These are phyloP conservation scores for Campylorhamphus procurvoides DNA, from an alignment of 2,113 vertebrate genomes.

Conservation along the genomic window DNA sequence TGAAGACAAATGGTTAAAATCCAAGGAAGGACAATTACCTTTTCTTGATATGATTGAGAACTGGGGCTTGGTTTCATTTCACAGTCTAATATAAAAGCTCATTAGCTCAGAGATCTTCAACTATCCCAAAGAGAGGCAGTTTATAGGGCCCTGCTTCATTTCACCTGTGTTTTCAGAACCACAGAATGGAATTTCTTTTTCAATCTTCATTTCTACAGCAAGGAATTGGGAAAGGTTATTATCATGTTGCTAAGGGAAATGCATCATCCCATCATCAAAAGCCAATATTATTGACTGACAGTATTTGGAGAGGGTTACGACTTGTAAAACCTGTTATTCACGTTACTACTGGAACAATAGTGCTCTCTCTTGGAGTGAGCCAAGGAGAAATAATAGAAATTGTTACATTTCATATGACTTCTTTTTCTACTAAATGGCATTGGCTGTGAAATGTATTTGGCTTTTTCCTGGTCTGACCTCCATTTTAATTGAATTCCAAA, in stretches of 20 bases:
- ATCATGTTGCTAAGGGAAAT: slow-evolving; percentile 46
- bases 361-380: slow-evolving; percentile 1
- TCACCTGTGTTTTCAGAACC: not conserved
- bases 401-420: slow-evolving; percentile 9
- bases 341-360: slow-evolving; percentile 33
- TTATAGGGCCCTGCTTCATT: not conserved
- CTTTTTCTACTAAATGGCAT: slow-evolving; percentile 17
- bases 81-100: slow-evolving; percentile 15
- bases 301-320: slow-evolving; percentile 22
- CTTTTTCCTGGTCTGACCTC: not conserved
- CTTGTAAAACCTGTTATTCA: slow-evolving; percentile 36
- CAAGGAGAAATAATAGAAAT: slow-evolving; percentile 16
- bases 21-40: not conserved
- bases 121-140: not conserved
- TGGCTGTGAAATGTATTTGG: not conserved
- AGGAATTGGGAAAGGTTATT: slow-evolving; percentile 42
- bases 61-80: slow-evolving; percentile 2
- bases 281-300: slow-evolving; percentile 46
- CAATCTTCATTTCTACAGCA: not conserved
- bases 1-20: not conserved
- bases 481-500: slow-evolving; percentile 1
- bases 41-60: not conserved
- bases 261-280: slow-evolving; percentile 46
- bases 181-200: slow-evolving; percentile 14
- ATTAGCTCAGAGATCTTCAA: not conserved